Conservation (phyloP, 2,113 vertebrate species). For the Scomber colias region DNA sequence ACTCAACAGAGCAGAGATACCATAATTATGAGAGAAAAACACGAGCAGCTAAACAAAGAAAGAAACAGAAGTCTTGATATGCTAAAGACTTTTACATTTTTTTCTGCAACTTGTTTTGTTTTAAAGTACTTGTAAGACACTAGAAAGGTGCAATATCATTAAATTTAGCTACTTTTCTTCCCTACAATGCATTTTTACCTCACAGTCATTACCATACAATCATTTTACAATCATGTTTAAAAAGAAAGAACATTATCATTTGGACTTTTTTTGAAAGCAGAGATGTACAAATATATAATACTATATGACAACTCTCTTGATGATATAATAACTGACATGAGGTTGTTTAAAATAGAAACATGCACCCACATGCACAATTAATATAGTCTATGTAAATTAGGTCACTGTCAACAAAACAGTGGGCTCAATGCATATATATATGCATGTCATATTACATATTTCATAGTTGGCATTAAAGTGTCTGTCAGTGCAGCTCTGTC, state of each 20-base stretch:
- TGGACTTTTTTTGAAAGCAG: neutral
- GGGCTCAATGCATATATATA: neutral
- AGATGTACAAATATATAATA: neutral
- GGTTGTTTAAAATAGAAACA: neutral
- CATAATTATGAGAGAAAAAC: neutral
- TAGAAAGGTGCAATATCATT: neutral
- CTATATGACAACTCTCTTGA: neutral
- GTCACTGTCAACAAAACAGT: neutral
- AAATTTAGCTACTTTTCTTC: neutral
- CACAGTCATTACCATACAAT: neutral
- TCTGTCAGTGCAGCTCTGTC: constrained; percentile 29
- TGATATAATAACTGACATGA: neutral
- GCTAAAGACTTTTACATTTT: neutral
- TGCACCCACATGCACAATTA: neutral
- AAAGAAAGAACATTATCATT: neutral
- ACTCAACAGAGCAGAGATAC: constrained; percentile 31
- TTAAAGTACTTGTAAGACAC: neutral
- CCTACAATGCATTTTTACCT: neutral
- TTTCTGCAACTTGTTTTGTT: neutral
- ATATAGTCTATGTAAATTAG: neutral
- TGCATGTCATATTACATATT: neutral
- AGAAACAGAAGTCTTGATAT: neutral
- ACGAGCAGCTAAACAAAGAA: neutral
- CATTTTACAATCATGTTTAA: neutral
- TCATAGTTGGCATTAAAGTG: constrained; percentile 1